phyloP scores from a whole-genome alignment of 2,888 invertebrate species.

The Strigamia maritima region DNA sequence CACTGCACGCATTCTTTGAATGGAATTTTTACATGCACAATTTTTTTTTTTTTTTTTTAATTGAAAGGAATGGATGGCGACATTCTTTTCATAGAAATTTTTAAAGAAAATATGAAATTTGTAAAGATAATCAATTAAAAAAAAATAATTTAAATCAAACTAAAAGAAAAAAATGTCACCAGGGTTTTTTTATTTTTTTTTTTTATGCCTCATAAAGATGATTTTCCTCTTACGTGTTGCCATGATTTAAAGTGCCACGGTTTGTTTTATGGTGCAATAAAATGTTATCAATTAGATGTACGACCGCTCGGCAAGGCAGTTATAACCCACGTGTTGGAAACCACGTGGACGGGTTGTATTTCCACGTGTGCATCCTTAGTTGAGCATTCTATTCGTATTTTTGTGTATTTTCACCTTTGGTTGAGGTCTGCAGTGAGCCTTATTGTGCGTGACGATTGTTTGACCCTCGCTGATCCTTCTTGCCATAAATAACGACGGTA shows the following conservation, averaged over 20 bases:
- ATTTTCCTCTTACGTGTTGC: neutral
- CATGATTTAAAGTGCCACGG: constrained; percentile 8
- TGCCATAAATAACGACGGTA: constrained; percentile 7
- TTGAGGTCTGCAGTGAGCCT: neutral
- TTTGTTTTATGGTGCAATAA: constrained; percentile 31
- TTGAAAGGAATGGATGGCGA: neutral
- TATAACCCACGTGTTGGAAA: neutral
- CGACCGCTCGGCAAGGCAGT: constrained; percentile 16
- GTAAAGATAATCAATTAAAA: neutral
- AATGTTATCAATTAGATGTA: constrained; percentile 32
- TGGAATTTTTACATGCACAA: constrained; percentile 22
- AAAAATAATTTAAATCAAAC: neutral
- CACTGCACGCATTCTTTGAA: constrained; percentile 6
- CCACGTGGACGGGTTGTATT: constrained; percentile 1
- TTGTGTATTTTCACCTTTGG: neutral
- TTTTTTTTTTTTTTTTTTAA: neutral
- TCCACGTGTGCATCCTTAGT: neutral
- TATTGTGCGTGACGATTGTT: constrained; percentile 31
- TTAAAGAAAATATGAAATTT: neutral
- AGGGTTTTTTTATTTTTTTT: neutral
- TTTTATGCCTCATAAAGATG: neutral
- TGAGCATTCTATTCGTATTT: neutral
- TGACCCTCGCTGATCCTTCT: constrained; percentile 12
- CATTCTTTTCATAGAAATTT: neutral
- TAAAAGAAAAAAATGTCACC: neutral